Evolutionary conservation across 1,140 invertebrate genomes (phyloP).

Genomic region (Limonius californicus): DNA sequence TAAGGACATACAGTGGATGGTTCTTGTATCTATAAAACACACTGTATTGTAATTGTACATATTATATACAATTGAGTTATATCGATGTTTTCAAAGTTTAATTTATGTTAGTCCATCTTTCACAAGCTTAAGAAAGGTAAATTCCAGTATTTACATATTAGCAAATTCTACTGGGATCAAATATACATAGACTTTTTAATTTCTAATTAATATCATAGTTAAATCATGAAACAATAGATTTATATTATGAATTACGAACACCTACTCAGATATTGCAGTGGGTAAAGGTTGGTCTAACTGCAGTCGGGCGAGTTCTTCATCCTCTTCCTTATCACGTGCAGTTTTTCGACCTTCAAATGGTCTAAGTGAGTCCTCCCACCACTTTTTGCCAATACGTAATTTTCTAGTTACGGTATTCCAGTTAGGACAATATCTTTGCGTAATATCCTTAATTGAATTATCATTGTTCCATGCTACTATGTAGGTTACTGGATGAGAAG

Average conservation of each 20-base stretch:
- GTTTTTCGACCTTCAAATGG: constrained; percentile 60
- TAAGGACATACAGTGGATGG: constrained; percentile 88
- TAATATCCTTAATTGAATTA: constrained; percentile 81
- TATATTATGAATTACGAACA: constrained; percentile 36
- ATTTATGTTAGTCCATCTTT: too few relatives aligned
- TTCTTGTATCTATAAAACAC: constrained; percentile 80
- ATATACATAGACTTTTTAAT: too few relatives aligned
- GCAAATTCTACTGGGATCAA: too few relatives aligned
- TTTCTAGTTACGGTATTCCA: constrained; percentile 81
- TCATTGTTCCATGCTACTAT: constrained; percentile 79
- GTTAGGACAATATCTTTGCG: constrained; percentile 77
- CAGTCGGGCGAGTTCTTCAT: constrained; percentile 69
- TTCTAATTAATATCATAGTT: too few relatives aligned
- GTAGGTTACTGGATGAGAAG: constrained; percentile 73
- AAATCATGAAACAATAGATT: too few relatives aligned
- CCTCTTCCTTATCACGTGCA: constrained; percentile 69
- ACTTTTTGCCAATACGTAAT: constrained; percentile 66
- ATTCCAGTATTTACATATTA: too few relatives aligned
- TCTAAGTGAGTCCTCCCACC: constrained; percentile 70
- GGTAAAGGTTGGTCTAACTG: constrained; percentile 77
- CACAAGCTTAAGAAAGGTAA: too few relatives aligned
- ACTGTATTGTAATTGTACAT: too few relatives aligned
- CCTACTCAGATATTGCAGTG: constrained; percentile 68
- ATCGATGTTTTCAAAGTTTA: too few relatives aligned
- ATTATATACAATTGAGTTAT: too few relatives aligned